phyloP scores from a whole-genome alignment of 2,797 vertebrate species.

The Coregonus sp. region DNA sequence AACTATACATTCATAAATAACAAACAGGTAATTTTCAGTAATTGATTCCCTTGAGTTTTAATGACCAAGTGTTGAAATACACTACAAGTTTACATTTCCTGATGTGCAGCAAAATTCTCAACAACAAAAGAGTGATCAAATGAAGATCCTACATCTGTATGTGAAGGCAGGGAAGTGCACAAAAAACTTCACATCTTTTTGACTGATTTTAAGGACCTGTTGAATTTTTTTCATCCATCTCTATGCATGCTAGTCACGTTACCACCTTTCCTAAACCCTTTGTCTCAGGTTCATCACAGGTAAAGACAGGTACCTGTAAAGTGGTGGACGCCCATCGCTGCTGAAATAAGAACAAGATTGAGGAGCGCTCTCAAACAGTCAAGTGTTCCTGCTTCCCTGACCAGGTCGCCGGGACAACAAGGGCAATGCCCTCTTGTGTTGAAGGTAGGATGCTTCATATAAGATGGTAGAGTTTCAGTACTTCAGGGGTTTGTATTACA shows the following conservation, averaged over 20 bases:
- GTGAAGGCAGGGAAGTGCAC: too few relatives aligned
- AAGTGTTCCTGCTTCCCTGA: conserved; percentile 96
- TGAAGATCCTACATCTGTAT: too few relatives aligned
- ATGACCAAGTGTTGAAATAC: too few relatives aligned
- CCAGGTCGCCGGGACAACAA: conserved; percentile 93
- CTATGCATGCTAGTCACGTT: conserved; percentile 11
- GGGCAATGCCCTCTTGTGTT: conserved; percentile 90
- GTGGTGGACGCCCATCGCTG: conserved; percentile 92
- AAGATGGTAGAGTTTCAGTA: neutral
- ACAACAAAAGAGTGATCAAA: neutral
- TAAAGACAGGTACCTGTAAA: conserved; percentile 91
- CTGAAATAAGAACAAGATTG: conserved; percentile 95
- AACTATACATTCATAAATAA: too few relatives aligned
- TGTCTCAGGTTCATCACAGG: conserved; percentile 78
- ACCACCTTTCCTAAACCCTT: conserved; percentile 17
- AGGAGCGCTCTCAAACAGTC: conserved; percentile 93
- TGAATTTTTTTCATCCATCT: neutral
- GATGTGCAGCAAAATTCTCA: neutral
- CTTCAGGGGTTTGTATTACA: neutral
- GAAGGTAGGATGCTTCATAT: conserved; percentile 79
- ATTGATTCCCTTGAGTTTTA: too few relatives aligned
- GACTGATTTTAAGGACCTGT: neutral
- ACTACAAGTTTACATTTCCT: too few relatives aligned
- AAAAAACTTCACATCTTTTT: neutral
- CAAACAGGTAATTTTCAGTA: too few relatives aligned